Base-by-base conservation (phyloP, 2,113 vertebrate species). In the Oreocharis arfaki region DNA sequence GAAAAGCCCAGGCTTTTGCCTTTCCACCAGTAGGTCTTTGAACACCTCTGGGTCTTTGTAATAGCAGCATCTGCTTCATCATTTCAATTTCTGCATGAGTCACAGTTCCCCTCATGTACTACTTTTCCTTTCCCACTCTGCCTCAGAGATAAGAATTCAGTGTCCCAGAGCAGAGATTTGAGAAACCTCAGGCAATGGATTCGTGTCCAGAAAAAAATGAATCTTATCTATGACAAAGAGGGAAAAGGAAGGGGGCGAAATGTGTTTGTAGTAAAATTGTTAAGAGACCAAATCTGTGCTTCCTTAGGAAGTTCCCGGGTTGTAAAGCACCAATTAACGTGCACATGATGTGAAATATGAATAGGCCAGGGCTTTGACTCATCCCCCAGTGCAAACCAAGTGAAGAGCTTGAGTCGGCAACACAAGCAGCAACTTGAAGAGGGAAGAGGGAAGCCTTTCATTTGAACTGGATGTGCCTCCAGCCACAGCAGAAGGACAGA, bases 41-140 rank as follows among this genome's bases (percentile, higher is more conserved):
- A 95, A 91, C 92, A 96, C 85, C 93, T 93, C 94, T 94, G 92
- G 83, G 88, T 89, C 90, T 95, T 94, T 32, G 11, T 92, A 95
- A 96, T 68, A 84, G 60, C 69, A 42, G 53, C 12, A 11, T 87
- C 88, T 77, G 89, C 91, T 95, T 84, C 81, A 91, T 89, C 89
- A 87, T 92, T 96, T 90, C 91, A 55, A 7, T 83, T 96, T 82
- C 95, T 92, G 90, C 91, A 82, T 93, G 93, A 97, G 87, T 96
- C 91, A 96, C 79, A 65, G 88, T 15, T 90, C 69, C 65, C 91
- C 87, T 84, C 73, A 46, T 82, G 89, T 78, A 77, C 83, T 55
- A 67, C 92, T 96, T 87, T 81, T 79, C 28, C 53, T 84, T 80
- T 86, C 82, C 74, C 27, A 3, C 47, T 95, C 79, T 91, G 84